Base-by-base conservation (phyloP, 2,888 invertebrate genomes). In the Agriopis aurantiaria region DNA sequence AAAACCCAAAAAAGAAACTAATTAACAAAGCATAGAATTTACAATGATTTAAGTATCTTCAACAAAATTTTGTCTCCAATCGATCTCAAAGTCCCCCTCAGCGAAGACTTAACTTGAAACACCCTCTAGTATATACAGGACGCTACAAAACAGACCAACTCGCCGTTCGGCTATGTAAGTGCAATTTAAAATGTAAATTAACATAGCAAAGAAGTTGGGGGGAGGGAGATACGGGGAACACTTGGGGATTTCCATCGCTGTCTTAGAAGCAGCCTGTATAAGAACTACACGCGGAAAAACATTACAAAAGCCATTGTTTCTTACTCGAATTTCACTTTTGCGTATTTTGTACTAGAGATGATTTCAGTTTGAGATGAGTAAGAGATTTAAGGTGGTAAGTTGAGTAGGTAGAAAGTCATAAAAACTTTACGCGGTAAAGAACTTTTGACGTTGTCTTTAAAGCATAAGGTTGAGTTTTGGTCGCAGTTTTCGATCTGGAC, bases 161-260 rank as follows among this genome's bases (percentile, higher is more conserved):
- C 91, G 91, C 92, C 91, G 87, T 86, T 88, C 85, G 86, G 90
- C 92, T 90, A 93, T 93, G 91, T 92, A 93, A 95, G 93, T 93
- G 94, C 94, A 94, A 94, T 95, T 95, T 94, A 95, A 95, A 95
- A 95, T 95, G 94, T 94, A 95, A 95, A 95, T 95, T 94, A 94
- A 94, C 94, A 90, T 87, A 85, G 91, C 91, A 94, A 94, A 95
- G 95, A 95, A 95, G 89, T 88, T 88, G 82, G 88, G 89, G 88
- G 85, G 82, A 23, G 81, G 88, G 89, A 88, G 85, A 82, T 78
- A 82, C 61, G 80, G 76, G 77, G 76, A 82, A 86, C 90, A 86
- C 88, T 86, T 80, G 85, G 83, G 83, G 81, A 85, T 86, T 85
- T 86, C 91, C 87, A 83, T 86, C 91, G 87, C 90, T 89, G 86